Evolutionary conservation across 2,113 vertebrate genomes (phyloP).

Genomic region (Rhipidura dahli): DNA sequence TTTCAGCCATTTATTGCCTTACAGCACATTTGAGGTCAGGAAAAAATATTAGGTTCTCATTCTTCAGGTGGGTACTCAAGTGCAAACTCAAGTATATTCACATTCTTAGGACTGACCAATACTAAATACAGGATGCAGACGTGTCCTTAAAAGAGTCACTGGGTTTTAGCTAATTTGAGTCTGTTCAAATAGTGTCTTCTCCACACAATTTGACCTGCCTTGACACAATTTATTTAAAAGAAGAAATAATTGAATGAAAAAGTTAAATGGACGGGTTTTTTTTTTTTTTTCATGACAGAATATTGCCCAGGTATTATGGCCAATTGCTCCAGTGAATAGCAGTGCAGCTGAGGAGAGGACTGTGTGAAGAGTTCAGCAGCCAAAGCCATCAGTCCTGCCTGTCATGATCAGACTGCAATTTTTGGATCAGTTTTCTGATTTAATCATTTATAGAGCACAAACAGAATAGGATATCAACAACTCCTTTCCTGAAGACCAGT

Average conservation of each 20-base stretch:
- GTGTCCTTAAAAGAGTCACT: not conserved
- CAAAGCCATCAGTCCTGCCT: not conserved
- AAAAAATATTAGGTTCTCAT: not conserved
- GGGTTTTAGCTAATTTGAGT: not conserved
- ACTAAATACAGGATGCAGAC: not conserved
- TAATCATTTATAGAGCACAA: not conserved
- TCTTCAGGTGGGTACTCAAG: not conserved
- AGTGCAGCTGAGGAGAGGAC: not conserved
- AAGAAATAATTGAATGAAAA: not conserved
- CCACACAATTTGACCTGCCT: not conserved
- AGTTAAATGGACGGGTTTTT: not conserved
- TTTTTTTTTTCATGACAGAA: not conserved
- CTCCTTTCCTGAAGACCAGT: not conserved
- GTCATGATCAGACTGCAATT: not conserved
- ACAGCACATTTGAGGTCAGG: not conserved
- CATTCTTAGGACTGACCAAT: not conserved
- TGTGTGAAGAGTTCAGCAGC: not conserved
- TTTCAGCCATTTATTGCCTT: not conserved
- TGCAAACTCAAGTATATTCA: not conserved
- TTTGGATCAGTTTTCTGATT: not conserved
- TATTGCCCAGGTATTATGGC: not conserved
- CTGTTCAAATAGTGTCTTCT: not conserved
- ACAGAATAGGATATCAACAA: not conserved
- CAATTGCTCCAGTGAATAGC: not conserved
- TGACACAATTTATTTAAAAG: not conserved